Percentiles rank a stretch among this genome's conserved stretches.
Evolutionary conservation across 1,140 invertebrate genomes (phyloP).

Genomic region (Cryptotermes secundus): DNA sequence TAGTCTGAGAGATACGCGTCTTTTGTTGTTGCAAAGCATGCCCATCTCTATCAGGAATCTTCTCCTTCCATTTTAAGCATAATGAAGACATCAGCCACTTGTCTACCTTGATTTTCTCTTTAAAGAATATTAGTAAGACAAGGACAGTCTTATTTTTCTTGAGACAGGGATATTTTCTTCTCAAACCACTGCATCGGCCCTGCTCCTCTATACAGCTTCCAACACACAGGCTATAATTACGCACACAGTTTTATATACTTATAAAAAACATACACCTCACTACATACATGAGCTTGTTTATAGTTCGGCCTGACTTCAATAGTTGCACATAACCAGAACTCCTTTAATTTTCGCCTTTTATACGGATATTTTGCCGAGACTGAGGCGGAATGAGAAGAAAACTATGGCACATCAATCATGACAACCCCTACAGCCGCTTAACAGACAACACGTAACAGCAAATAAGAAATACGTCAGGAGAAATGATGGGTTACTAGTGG

Average conservation of each 20-base stretch:
- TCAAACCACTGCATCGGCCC: background rate
- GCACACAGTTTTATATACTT: background rate
- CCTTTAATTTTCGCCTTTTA: background rate
- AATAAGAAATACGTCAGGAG: too few relatives aligned
- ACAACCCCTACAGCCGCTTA: too few relatives aligned
- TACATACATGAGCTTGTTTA: background rate
- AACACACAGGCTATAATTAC: constrained; percentile 3
- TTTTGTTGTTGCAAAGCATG: background rate
- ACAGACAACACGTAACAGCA: too few relatives aligned
- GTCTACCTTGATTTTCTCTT: background rate
- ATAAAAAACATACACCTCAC: background rate
- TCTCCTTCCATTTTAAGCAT: background rate
- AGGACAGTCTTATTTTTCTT: background rate
- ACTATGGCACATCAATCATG: too few relatives aligned
- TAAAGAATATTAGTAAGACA: background rate
- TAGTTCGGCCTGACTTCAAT: background rate
- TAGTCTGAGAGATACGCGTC: background rate
- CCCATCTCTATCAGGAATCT: background rate
- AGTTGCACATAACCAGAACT: background rate
- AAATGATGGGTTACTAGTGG: too few relatives aligned
- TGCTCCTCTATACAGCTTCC: background rate
- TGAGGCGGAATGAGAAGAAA: background rate
- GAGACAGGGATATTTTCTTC: background rate
- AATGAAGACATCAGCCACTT: background rate
- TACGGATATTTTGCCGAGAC: background rate